A percentile compares a stretch with the other conserved stretches of the same genome.
Conservation (phyloP, 2,113 vertebrate genomes). For the Seriola dumerili region DNA sequence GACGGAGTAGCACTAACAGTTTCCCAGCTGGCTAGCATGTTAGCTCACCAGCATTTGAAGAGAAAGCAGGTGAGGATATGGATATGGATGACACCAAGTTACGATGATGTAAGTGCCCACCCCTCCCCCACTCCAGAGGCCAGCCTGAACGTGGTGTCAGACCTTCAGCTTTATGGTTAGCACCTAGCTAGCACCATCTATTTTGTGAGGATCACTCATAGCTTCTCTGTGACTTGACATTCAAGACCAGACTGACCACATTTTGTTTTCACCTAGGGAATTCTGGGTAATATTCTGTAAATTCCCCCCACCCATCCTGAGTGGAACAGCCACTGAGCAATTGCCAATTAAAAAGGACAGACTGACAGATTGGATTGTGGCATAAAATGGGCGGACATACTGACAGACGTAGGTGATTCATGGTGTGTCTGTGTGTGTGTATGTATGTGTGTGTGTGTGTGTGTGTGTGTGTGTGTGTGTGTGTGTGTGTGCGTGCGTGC, state of each 20-base stretch:
- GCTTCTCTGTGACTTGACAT: not conserved
- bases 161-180: too few relatives aligned
- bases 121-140: too few relatives aligned
- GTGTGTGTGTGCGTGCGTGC: not conserved
- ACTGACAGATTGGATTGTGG: slow-evolving; percentile 25
- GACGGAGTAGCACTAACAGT: too few relatives aligned
- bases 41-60: too few relatives aligned
- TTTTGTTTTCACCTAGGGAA: not conserved
- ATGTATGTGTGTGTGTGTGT: not conserved
- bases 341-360: slow-evolving; percentile 15
- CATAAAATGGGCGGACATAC: slow-evolving; percentile 2
- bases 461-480: not conserved
- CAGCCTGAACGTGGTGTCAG: too few relatives aligned
- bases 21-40: too few relatives aligned
- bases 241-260: not conserved
- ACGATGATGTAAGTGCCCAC: too few relatives aligned
- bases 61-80: too few relatives aligned
- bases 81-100: too few relatives aligned
- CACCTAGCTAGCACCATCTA: too few relatives aligned
- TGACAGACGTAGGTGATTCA: slow-evolving; percentile 29
- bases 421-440: slow-evolving; percentile 5
- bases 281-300: not conserved
- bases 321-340: not conserved
- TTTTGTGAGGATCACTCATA: not conserved
- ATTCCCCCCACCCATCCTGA: not conserved